Percentiles rank a stretch among this genome's conserved stretches.
phyloP scores from a whole-genome alignment of 2,797 vertebrate species.

The Sphaeramia orbicularis region DNA sequence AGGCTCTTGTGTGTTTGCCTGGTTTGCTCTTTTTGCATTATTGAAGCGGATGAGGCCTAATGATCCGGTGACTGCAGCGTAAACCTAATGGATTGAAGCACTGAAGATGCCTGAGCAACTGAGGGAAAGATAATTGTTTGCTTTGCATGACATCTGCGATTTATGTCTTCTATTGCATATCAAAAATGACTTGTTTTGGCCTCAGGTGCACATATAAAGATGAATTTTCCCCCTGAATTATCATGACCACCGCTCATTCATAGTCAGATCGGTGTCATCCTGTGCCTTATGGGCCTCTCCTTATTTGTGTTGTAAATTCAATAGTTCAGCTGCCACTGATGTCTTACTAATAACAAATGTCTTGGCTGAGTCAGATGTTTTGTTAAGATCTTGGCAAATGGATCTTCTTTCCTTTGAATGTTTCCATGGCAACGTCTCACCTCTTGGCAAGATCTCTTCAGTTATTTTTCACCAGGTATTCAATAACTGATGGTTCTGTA shows the following conservation, averaged over 20 bases:
- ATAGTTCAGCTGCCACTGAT: not conserved
- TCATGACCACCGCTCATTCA: too few species aligned
- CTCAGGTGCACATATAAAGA: too few species aligned
- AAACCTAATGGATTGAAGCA: conserved; percentile 52
- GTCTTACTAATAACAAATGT: conserved; percentile 44
- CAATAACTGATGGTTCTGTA: conserved; percentile 17
- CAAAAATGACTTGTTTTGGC: too few species aligned
- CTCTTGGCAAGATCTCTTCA: conserved; percentile 46
- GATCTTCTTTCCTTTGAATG: conserved; percentile 40
- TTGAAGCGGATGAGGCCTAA: conserved; percentile 76
- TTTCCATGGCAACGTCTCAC: conserved; percentile 72
- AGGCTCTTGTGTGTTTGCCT: conserved; percentile 50
- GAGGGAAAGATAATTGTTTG: conserved; percentile 23
- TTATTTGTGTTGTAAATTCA: not conserved
- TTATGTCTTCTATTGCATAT: conserved; percentile 8
- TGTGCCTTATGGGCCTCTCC: not conserved
- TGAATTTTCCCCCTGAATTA: too few species aligned
- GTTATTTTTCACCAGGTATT: conserved; percentile 47
- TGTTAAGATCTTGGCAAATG: conserved; percentile 45
- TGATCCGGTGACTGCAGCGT: conserved; percentile 62
- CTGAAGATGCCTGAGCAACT: conserved; percentile 16
- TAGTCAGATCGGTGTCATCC: not conserved
- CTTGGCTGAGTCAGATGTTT: conserved; percentile 59
- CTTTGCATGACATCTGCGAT: not conserved
- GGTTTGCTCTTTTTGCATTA: conserved; percentile 83